These are phyloP conservation scores for Petrocephalus zakoni DNA, from an alignment of 2,113 vertebrate genomes.

Conservation along the genomic window DNA sequence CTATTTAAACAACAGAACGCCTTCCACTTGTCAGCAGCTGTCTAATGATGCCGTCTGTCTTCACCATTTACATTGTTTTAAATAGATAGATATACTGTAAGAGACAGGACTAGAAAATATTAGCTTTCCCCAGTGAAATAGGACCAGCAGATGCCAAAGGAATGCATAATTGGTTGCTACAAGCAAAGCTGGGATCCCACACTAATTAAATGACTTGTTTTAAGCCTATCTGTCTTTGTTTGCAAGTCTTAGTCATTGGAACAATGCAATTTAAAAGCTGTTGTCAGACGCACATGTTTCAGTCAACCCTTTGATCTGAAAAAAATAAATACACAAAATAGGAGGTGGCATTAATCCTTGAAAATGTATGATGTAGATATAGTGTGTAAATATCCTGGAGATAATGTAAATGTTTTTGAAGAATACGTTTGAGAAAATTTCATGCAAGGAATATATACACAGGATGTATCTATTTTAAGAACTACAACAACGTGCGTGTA, in stretches of 20 bases:
- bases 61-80: conserved; percentile 73
- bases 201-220: conserved; percentile 76
- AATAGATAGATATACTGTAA: conserved; percentile 72
- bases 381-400: conserved; percentile 3
- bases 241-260: conserved; percentile 58
- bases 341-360: neutral
- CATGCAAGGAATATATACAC: neutral
- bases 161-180: conserved; percentile 71
- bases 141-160: conserved; percentile 64
- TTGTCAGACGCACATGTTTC: conserved; percentile 63
- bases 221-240: conserved; percentile 73
- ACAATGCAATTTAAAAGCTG: conserved; percentile 62
- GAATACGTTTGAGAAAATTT: neutral
- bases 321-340: conserved; percentile 50
- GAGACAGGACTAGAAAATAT: conserved; percentile 65
- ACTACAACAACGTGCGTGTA: neutral
- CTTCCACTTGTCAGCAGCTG: conserved; percentile 62
- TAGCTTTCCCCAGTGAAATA: conserved; percentile 63
- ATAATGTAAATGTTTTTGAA: conserved; percentile 10
- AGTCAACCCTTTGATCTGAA: conserved; percentile 61
- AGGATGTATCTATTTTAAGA: conserved; percentile 8
- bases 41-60: conserved; percentile 76
- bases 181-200: conserved; percentile 61
- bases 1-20: conserved; percentile 75
- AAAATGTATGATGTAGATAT: neutral